phyloP scores from a whole-genome alignment of 2,888 invertebrate genomes.

The Heliconius charithonia region DNA sequence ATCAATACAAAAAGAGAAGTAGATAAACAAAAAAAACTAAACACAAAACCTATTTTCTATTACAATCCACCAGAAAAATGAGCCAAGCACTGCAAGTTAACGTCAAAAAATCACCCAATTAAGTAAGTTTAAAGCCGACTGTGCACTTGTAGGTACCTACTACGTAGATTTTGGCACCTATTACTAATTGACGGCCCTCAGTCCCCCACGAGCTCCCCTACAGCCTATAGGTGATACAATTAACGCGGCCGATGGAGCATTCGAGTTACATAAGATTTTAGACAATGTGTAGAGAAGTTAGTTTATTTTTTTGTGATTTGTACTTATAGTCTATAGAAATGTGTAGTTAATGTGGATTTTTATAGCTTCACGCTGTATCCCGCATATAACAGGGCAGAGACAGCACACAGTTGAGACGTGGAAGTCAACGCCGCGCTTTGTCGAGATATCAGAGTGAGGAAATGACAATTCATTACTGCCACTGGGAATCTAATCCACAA shows the following conservation, averaged over 20 bases:
- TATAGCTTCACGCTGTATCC: not conserved
- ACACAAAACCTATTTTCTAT: constrained; percentile 1
- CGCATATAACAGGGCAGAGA: not conserved
- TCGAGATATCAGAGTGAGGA: too few species aligned
- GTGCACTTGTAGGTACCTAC: constrained; percentile 26
- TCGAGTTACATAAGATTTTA: constrained; percentile 2
- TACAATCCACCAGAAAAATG: constrained; percentile 7
- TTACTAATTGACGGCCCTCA: constrained; percentile 46
- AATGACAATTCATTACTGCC: too few species aligned
- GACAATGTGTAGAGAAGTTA: not conserved
- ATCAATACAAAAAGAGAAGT: not conserved
- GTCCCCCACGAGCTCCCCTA: constrained; percentile 22
- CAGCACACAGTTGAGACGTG: not conserved
- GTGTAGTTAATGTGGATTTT: not conserved
- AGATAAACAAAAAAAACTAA: not conserved
- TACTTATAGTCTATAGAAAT: not conserved
- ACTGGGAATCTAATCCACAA: too few species aligned
- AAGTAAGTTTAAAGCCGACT: constrained; percentile 32
- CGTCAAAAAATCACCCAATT: constrained; percentile 38
- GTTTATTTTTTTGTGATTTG: not conserved
- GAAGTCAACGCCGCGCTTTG: too few species aligned
- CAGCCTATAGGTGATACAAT: constrained; percentile 4
- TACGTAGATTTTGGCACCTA: constrained; percentile 44
- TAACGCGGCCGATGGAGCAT: constrained; percentile 2
- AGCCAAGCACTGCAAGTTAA: constrained; percentile 17